Conservation (phyloP, 1,140 invertebrate genomes). For the Trinorchestia longiramus region DNA sequence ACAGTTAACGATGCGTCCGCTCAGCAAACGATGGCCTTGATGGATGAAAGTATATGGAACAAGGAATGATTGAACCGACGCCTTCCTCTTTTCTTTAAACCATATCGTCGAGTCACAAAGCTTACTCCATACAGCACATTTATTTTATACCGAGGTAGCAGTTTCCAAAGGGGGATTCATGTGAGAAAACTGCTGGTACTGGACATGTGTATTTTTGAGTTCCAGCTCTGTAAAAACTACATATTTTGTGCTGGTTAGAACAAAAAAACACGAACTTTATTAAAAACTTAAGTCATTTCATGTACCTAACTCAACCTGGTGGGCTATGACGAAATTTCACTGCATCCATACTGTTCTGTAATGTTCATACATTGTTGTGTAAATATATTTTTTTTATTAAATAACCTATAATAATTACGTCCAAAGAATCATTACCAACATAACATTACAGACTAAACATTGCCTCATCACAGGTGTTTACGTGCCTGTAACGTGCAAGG, state of each 20-base stretch:
- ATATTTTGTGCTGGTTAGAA: background rate
- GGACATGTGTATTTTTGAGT: background rate
- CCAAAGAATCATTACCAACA: no score
- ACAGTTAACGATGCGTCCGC: slow-evolving; percentile 3
- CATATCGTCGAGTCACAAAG: background rate
- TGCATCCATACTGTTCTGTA: background rate
- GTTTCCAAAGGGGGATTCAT: background rate
- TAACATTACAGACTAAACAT: no score
- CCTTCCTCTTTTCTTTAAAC: background rate
- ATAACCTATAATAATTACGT: background rate
- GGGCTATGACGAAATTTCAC: background rate
- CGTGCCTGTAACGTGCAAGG: background rate
- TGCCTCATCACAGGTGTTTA: background rate
- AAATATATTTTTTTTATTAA: background rate
- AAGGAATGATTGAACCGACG: slow-evolving; percentile 27
- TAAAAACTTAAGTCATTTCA: background rate
- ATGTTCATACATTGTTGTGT: background rate
- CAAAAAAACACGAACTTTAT: background rate
- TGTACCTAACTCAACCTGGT: background rate
- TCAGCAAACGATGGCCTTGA: background rate
- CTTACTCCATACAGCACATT: background rate
- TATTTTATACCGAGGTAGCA: background rate
- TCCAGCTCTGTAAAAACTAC: background rate
- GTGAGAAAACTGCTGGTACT: background rate
- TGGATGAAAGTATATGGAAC: slow-evolving; percentile 43